Base-by-base conservation (phyloP, 2,888 invertebrate species). In the Erebia aethiops region DNA sequence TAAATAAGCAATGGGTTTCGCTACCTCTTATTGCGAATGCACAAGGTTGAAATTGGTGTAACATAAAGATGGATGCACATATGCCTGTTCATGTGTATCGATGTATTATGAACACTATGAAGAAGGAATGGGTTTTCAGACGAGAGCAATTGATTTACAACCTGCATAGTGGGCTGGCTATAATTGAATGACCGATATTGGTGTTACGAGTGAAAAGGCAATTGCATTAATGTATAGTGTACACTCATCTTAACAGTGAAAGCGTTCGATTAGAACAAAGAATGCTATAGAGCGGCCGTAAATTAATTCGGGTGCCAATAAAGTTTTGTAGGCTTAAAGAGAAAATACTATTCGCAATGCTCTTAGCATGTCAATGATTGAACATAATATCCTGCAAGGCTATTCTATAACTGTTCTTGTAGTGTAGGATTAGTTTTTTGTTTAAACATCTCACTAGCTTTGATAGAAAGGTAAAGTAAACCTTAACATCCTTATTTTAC, bases 161-260 rank as follows among this genome's bases (percentile, higher is more conserved):
- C 70, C 70, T 66, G 73, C 68, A 70, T 66, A 72, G 75, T 72
- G 68, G 66, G 67, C 46, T 74, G 70, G 54, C 61, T 60, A 69
- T 76, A 76, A 78, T 76, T 78, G 76, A 73, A 67, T 76, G 77
- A 74, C 74, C 76, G 75, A 78, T 76, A 77, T 76, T 69, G 74
- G 71, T 72, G 68, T 69, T 74, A 57, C 57, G 71, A 69, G 74
- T 75, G 77, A 77, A 75, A 75, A 73, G 72, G 75, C 77, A 77
- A 77, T 76, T 72, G 67, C 66, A 74, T 71, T 68, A 70, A 71
- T 68, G 62, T 65, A 35, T 62, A 67, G 65, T 68, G 62, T 68
- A 54, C 43, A 61, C 64, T 68, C 66, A 46, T 63, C 71, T 62
- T 57, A 63, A 51, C 56, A 70, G 67, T 70, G 72, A 72, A 70